Conservation (phyloP, 23 tunicate species). For the Trididemnum clinides region DNA sequence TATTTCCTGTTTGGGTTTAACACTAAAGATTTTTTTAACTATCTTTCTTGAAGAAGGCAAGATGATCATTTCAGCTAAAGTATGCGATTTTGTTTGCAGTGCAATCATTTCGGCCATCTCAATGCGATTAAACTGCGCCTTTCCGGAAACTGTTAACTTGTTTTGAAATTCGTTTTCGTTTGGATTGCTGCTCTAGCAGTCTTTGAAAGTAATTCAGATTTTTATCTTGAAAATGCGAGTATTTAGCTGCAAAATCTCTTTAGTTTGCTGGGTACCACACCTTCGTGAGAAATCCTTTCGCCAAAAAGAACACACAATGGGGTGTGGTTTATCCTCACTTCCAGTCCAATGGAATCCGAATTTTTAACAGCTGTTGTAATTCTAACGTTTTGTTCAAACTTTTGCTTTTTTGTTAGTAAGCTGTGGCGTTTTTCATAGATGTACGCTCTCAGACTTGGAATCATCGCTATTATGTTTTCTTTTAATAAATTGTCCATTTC, state of each 20-base stretch:
- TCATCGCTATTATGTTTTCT: background rate
- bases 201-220: background rate
- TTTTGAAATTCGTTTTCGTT: background rate
- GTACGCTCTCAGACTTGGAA: background rate
- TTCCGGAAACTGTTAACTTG: background rate
- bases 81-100: background rate
- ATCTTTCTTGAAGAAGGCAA: background rate
- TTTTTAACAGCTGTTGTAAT: background rate
- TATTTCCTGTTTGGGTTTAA: background rate
- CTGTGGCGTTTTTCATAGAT: background rate
- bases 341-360: background rate
- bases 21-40: background rate
- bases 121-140: background rate
- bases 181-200: conserved; percentile 12
- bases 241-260: background rate
- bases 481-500: background rate
- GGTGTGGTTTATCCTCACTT: background rate
- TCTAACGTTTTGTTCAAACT: background rate
- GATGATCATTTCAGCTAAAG: background rate
- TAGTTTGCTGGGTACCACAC: conserved; percentile 5
- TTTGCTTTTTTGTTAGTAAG: background rate
- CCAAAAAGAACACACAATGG: background rate
- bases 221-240: conserved; percentile 1
- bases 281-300: background rate
- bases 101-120: background rate